phyloP scores from a whole-genome alignment of 2,113 vertebrate species.

The Aix galericulata region DNA sequence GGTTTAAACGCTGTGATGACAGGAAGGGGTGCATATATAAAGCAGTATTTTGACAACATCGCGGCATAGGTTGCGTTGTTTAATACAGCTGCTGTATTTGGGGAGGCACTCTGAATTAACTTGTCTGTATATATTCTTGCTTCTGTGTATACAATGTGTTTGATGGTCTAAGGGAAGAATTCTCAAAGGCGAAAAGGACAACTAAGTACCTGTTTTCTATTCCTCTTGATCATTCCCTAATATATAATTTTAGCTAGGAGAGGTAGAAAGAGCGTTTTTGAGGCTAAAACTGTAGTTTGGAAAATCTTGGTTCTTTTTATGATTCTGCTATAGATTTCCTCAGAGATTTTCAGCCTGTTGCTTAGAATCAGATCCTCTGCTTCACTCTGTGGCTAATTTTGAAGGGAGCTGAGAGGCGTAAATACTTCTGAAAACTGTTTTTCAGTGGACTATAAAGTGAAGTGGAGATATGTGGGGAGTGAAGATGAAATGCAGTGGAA shows the following conservation, averaged over 20 bases:
- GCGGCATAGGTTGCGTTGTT: background rate
- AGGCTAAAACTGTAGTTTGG: background rate
- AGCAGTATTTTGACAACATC: background rate
- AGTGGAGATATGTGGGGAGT: background rate
- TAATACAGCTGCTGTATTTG: background rate
- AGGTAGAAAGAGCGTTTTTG: background rate
- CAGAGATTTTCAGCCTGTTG: background rate
- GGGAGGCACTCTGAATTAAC: background rate
- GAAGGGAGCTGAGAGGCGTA: background rate
- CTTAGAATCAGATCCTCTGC: background rate
- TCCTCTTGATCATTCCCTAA: background rate
- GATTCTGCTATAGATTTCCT: background rate
- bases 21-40: background rate
- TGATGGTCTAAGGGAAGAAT: background rate
- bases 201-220: background rate
- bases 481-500: background rate
- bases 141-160: background rate
- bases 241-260: background rate
- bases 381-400: slow-evolving; percentile 1
- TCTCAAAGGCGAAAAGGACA: background rate
- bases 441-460: background rate
- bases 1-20: background rate
- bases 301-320: background rate
- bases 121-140: background rate
- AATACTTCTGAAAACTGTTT: background rate